These are phyloP conservation scores for Stenoptilia bipunctidactyla DNA, from an alignment of 2,888 invertebrate genomes.

Conservation along the genomic window DNA sequence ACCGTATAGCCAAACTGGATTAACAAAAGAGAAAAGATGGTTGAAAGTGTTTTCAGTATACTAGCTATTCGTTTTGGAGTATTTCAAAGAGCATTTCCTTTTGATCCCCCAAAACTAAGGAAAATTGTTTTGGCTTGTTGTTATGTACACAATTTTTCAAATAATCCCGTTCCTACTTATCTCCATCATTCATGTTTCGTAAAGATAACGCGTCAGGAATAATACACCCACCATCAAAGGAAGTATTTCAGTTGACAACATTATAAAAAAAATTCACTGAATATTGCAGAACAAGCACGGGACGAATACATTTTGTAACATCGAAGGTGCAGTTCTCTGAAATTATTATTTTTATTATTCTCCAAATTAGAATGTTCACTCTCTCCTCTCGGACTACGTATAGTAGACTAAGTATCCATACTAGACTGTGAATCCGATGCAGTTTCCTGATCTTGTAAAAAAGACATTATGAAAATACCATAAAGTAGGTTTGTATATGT, in stretches of 20 bases:
- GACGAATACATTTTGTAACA: slow-evolving; percentile 7
- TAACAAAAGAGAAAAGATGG: too few relatives aligned
- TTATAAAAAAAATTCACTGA: too few relatives aligned
- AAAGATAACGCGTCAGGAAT: slow-evolving; percentile 1
- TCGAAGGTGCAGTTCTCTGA: slow-evolving; percentile 8
- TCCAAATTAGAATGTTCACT: too few relatives aligned
- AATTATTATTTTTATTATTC: not conserved
- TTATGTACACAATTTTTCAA: not conserved
- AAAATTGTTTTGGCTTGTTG: slow-evolving; percentile 2
- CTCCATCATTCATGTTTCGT: slow-evolving; percentile 3
- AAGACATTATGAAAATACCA: slow-evolving; percentile 17
- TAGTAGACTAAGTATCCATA: not conserved
- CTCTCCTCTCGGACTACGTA: slow-evolving; percentile 7
- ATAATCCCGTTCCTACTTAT: slow-evolving; percentile 1
- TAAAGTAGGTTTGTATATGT: slow-evolving; percentile 14
- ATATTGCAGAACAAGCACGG: not conserved
- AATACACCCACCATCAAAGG: too few relatives aligned
- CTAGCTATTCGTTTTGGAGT: too few relatives aligned
- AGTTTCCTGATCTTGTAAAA: slow-evolving; percentile 12
- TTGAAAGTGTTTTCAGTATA: too few relatives aligned
- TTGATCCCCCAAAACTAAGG: too few relatives aligned
- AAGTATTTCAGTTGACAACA: too few relatives aligned
- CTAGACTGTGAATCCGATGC: slow-evolving; percentile 5
- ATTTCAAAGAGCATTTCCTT: too few relatives aligned
- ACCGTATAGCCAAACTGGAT: too few relatives aligned